phyloP scores from a whole-genome alignment of 2,797 vertebrate species.

The Hozukius guyotensis region DNA sequence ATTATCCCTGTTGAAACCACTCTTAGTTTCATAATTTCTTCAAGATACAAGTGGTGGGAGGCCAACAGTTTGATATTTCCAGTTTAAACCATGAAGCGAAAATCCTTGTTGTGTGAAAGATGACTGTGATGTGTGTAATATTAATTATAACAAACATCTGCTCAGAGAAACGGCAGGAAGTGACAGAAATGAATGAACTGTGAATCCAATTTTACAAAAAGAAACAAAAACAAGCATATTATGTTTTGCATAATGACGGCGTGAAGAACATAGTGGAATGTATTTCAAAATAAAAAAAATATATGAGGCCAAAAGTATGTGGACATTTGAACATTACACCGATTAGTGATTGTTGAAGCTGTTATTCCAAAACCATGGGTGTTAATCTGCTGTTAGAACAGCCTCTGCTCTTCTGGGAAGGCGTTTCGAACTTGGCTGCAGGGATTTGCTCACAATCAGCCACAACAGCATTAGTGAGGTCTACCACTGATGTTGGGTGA shows the following conservation, averaged over 20 bases:
- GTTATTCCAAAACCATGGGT: not conserved
- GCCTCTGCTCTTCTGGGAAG: not conserved
- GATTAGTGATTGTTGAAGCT: not conserved
- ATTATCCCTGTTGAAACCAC: slow-evolving; percentile 54
- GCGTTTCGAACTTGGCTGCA: not conserved
- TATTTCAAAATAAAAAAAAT: not conserved
- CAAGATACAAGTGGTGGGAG: slow-evolving; percentile 28
- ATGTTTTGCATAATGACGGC: not conserved
- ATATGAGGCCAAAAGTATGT: not conserved
- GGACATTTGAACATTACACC: not conserved
- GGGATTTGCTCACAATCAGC: slow-evolving; percentile 25
- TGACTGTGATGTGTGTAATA: slow-evolving; percentile 22
- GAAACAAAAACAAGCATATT: not conserved
- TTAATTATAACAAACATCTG: slow-evolving; percentile 58
- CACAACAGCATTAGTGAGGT: slow-evolving; percentile 2
- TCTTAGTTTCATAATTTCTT: slow-evolving; percentile 46
- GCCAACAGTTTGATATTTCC: slow-evolving; percentile 23
- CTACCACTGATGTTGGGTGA: not conserved
- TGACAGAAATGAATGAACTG: slow-evolving; percentile 3
- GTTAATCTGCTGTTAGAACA: not conserved
- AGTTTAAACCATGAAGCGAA: slow-evolving; percentile 21
- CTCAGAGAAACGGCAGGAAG: slow-evolving; percentile 22
- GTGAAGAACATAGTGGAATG: not conserved
- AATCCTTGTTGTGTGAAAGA: slow-evolving; percentile 40
- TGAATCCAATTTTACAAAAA: slow-evolving; percentile 2